Percentiles rank a stretch among this genome's conserved stretches.
These are phyloP conservation scores for Rhinichthys klamathensis DNA, from an alignment of 2,113 vertebrate genomes.

Conservation along the genomic window DNA sequence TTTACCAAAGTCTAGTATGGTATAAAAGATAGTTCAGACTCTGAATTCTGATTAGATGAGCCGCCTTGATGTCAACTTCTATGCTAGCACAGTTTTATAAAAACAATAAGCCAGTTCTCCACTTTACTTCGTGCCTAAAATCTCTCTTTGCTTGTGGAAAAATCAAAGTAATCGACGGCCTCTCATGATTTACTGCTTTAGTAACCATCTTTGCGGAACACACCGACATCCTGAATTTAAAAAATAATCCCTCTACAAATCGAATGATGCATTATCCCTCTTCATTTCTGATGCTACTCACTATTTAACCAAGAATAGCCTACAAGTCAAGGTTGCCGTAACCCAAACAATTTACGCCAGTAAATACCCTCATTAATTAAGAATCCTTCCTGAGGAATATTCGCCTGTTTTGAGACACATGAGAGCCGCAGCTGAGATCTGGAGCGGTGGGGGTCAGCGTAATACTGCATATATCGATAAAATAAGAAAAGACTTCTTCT, in stretches of 20 bases:
- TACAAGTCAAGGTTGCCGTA: conserved; percentile 11
- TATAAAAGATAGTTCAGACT: too few species aligned
- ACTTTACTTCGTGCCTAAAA: neutral
- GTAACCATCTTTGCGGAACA: neutral
- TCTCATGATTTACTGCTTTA: neutral
- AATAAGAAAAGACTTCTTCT: conserved; percentile 6
- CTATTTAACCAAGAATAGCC: neutral
- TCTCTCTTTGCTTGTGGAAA: neutral
- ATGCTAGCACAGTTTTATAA: too few species aligned
- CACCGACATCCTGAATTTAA: neutral
- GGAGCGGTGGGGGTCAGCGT: neutral
- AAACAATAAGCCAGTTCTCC: neutral
- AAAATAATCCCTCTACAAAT: neutral
- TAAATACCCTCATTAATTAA: conserved; percentile 20
- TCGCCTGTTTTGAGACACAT: neutral
- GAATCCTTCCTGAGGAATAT: conserved; percentile 24
- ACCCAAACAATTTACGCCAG: neutral
- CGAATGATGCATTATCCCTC: neutral
- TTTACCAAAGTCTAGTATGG: neutral
- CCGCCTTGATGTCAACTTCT: neutral
- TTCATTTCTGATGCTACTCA: conserved; percentile 1
- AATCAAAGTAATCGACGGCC: neutral
- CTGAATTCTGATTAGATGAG: neutral
- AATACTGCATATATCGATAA: neutral
- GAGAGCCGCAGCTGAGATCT: conserved; percentile 2